Conservation (phyloP, 1,140 invertebrate species). For the Drosophila chauvacae region DNA sequence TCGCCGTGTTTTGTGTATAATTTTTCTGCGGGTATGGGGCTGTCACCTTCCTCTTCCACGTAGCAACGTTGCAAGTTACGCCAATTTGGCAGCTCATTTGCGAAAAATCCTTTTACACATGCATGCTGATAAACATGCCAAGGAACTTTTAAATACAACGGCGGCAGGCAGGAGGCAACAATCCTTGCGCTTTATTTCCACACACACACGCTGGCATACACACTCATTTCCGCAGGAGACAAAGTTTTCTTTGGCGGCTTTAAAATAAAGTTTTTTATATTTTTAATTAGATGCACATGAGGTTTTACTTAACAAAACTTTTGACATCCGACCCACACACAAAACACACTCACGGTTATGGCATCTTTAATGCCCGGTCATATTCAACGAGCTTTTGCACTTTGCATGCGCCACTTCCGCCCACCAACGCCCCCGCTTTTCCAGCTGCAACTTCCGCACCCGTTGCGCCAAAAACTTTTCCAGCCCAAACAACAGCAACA, state of each 20-base stretch:
- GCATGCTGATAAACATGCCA: conserved; percentile 75
- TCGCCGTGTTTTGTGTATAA: not conserved
- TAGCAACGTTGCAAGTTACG: conserved; percentile 58
- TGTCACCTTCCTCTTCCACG: conserved; percentile 22
- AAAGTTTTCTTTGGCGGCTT: conserved; percentile 80
- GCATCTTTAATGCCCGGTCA: conserved; percentile 72
- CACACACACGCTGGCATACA: conserved; percentile 11
- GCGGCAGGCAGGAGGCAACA: conserved; percentile 49
- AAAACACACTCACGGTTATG: conserved; percentile 54
- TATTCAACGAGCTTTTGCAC: conserved; percentile 62
- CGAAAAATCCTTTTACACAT: conserved; percentile 64
- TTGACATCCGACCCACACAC: conserved; percentile 55
- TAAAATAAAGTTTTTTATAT: conserved; percentile 83
- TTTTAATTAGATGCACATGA: conserved; percentile 83
- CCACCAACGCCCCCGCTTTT: not conserved
- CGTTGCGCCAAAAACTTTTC: conserved; percentile 76
- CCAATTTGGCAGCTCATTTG: conserved; percentile 77
- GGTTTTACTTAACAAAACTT: conserved; percentile 79
- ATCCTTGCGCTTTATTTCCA: conserved; percentile 51
- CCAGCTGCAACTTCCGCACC: conserved; percentile 64
- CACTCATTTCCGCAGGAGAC: conserved; percentile 68
- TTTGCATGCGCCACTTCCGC: conserved; percentile 43
- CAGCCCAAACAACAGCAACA: conserved; percentile 18
- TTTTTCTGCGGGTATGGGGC: not conserved
- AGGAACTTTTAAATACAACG: conserved; percentile 65